Percentiles rank a stretch among this genome's conserved stretches.
phyloP scores from a whole-genome alignment of 2,888 invertebrate species.

The Merodon equestris region DNA sequence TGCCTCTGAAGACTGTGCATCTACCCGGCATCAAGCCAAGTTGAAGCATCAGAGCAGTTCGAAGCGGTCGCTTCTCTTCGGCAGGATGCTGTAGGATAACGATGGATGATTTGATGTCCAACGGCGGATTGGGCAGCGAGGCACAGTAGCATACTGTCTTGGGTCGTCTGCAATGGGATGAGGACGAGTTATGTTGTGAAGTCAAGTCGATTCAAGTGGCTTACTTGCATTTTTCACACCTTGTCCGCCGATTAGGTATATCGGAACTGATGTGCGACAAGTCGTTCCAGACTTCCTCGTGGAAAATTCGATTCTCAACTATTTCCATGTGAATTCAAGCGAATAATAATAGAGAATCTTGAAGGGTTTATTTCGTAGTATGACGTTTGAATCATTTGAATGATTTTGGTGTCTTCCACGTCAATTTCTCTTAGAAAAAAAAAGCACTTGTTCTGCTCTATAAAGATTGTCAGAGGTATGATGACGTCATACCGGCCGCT shows the following conservation, averaged over 20 bases:
- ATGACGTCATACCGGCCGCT: no score
- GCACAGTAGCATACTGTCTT: slow-evolving; percentile 93
- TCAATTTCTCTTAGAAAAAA: no score
- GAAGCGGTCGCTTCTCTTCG: slow-evolving; percentile 92
- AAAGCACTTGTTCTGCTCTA: no score
- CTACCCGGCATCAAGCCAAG: slow-evolving; percentile 86
- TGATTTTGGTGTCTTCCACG: no score
- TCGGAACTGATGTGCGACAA: slow-evolving; percentile 87
- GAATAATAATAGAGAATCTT: no score
- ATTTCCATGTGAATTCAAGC: slow-evolving; percentile 18
- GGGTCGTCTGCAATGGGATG: slow-evolving; percentile 84
- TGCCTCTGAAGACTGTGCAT: slow-evolving; percentile 86
- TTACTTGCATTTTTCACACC: slow-evolving; percentile 88
- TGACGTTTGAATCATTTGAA: no score
- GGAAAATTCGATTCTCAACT: slow-evolving; percentile 29
- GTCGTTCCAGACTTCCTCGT: slow-evolving; percentile 84
- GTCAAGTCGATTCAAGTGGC: slow-evolving; percentile 70
- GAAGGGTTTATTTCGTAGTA: no score
- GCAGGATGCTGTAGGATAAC: slow-evolving; percentile 95
- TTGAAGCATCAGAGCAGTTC: slow-evolving; percentile 93
- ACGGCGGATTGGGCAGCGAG: slow-evolving; percentile 85
- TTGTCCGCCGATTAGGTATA: slow-evolving; percentile 84
- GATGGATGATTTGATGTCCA: slow-evolving; percentile 85
- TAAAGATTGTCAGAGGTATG: no score
- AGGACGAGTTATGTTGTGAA: not conserved